Conservation (phyloP, 2,888 invertebrate genomes). For the Apeira syringaria region DNA sequence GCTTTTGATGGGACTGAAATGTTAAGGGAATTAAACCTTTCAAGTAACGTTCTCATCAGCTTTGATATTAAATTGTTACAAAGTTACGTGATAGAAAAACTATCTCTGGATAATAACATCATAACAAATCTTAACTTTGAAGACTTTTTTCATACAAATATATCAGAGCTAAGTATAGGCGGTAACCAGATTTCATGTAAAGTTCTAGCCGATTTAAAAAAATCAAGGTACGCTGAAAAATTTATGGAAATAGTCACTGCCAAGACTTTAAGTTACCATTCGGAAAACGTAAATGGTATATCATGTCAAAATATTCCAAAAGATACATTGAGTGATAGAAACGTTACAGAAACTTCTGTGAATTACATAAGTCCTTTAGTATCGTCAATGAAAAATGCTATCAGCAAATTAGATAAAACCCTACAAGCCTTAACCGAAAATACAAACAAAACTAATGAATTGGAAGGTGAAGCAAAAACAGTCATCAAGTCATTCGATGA, state of each 20-base stretch:
- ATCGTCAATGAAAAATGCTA: conserved; percentile 17
- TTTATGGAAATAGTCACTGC: conserved; percentile 17
- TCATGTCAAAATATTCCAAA: conserved; percentile 18
- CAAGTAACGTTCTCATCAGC: conserved; percentile 26
- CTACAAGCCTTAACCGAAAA: conserved; percentile 15
- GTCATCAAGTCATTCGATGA: conserved; percentile 9
- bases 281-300: conserved; percentile 32
- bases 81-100: conserved; percentile 8
- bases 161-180: conserved; percentile 27
- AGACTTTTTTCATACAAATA: conserved; percentile 19
- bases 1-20: conserved; percentile 29
- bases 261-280: conserved; percentile 17
- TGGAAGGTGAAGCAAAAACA: conserved; percentile 5
- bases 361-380: conserved; percentile 23
- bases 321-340: conserved; percentile 1
- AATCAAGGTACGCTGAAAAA: conserved; percentile 14
- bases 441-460: conserved; percentile 6
- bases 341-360: conserved; percentile 9
- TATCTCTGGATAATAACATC: conserved; percentile 30
- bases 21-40: conserved; percentile 25
- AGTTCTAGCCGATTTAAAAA: conserved; percentile 25
- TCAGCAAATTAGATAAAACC: conserved; percentile 16
- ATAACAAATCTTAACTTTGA: conserved; percentile 24
- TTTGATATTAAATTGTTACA: conserved; percentile 29
- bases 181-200: conserved; percentile 33